Base-by-base conservation (phyloP, 2,888 invertebrate species). In the Acanthosepion esculentum region DNA sequence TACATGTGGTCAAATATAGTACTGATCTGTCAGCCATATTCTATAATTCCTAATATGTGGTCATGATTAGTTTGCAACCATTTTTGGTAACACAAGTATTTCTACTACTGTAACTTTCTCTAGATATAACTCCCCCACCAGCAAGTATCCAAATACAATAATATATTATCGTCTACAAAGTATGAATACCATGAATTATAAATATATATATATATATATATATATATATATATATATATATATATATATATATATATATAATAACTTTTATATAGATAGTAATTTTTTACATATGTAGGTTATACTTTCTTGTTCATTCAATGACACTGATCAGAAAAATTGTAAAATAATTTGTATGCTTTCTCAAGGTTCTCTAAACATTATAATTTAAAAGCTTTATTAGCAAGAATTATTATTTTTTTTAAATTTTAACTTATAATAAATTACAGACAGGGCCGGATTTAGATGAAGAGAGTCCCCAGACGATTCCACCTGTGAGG, bases 11-110 rank as follows among this genome's bases (percentile, higher is more conserved):
- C 78, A 78, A 78, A 78, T 78, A 78, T 78, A 78, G 78, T n/a
- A 78, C 33, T 78, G 78, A 78, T n/a, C 78, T 78, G 78, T 78
- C 78, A 78, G 78, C n/a, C n/a, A 78, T 78, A 78, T 78, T 78
- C 78, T 78, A 78, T 78, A 78, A 78, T 78, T 78, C 78, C 78
- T 78, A 78, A 78, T 78, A 78, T 78, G 78, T 78, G n/a, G n/a
- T 78, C 78, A 78, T 78, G 78, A 78, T 78, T 78, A 78, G 78
- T 78, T 78, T 78, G 78, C 78, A 78, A 78, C 78, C 78, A 78
- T 78, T 78, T 78, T 78, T 78, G 78, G 78, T 78, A 78, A 33
- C 78, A n/a, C 33, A 33, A 78, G 78, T 78, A 78, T 78, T 78
- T 12, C 78, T 78, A 33, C 78, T 78, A 15, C 78, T 78, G n/a